These are phyloP conservation scores for Plebejus argus DNA, from an alignment of 2,888 invertebrate species.

Conservation along the genomic window DNA sequence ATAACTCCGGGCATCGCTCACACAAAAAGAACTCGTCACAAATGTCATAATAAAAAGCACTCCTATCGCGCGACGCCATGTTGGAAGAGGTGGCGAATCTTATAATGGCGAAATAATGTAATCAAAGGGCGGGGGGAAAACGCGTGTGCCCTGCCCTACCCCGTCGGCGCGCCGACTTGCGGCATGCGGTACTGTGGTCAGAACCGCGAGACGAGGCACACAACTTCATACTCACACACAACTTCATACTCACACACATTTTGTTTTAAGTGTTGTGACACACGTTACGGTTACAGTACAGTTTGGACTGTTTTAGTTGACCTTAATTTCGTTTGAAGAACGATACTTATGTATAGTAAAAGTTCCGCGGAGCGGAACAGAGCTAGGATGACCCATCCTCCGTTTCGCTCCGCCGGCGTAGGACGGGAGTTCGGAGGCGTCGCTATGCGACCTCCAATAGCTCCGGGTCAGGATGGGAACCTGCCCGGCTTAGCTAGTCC, in stretches of 20 bases:
- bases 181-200: not conserved
- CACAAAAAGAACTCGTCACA: slow-evolving; percentile 35
- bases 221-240: not conserved
- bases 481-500: too few relatives aligned
- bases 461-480: too few relatives aligned
- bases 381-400: too few relatives aligned
- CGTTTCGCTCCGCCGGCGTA: too few relatives aligned
- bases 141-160: slow-evolving; percentile 54
- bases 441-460: too few relatives aligned
- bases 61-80: slow-evolving; percentile 63
- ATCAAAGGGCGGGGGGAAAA: slow-evolving; percentile 65
- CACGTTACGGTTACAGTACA: too few relatives aligned
- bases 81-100: slow-evolving; percentile 78
- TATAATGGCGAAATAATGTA: slow-evolving; percentile 78
- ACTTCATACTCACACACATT: not conserved
- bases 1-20: not conserved
- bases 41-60: slow-evolving; percentile 19
- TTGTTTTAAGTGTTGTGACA: too few relatives aligned
- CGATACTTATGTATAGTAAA: too few relatives aligned
- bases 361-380: too few relatives aligned
- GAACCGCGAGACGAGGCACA: not conserved
- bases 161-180: slow-evolving; percentile 39
- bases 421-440: too few relatives aligned
- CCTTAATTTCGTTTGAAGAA: too few relatives aligned
- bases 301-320: too few relatives aligned